Evolutionary conservation across 2,888 invertebrate species (phyloP), one percentile per base, ranked within the genome.

Genomic region (Caenorhabditis sp.): DNA sequence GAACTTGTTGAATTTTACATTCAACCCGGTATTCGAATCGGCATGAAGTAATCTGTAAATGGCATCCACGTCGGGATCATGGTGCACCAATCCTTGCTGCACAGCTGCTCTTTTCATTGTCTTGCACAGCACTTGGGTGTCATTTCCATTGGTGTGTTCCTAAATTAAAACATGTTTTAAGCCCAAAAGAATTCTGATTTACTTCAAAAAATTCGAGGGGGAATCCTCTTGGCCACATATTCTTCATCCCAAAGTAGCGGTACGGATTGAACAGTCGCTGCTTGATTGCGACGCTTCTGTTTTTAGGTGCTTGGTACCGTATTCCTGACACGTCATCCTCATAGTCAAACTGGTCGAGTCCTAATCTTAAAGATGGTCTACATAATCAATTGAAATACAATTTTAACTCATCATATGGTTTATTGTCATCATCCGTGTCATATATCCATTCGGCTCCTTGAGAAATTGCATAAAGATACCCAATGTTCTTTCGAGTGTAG

Each of bases 201-300:
- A 69, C 69, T 37, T 74, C 32, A 6, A 78, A n/a, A 62, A 67
- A 50, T 50, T 86, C 85, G 8, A 85, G 50, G 8, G 86, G 86
- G 55, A 86, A 86, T 47, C 86, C 85, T 50, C 86, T 20, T 0
- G 86, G 86, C 86, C 86, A 86, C 80, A 82, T 84, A 18, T 80
- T 37, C 4, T 77, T 51, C 22, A 53, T 40, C 15, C 86, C 86
- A 62, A 74, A 86, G 51, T 79, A 83, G 1, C 76, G 71, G 32
- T 86, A 85, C 1, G 86, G 86, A 40, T 86, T 86, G 82, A 86
- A 85, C 2, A 86, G 51, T 8, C 53, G 44, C 0, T 65, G 9
- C 15, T 65, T 79, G 26, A 58, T 60, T 13, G 5, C 11, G 26
- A 44, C 4, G 32, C 9, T 32, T 32, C 32, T 32, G 32, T n/a